Conservation (phyloP, 2,113 vertebrate genomes). For the Cavia porcellus region DNA sequence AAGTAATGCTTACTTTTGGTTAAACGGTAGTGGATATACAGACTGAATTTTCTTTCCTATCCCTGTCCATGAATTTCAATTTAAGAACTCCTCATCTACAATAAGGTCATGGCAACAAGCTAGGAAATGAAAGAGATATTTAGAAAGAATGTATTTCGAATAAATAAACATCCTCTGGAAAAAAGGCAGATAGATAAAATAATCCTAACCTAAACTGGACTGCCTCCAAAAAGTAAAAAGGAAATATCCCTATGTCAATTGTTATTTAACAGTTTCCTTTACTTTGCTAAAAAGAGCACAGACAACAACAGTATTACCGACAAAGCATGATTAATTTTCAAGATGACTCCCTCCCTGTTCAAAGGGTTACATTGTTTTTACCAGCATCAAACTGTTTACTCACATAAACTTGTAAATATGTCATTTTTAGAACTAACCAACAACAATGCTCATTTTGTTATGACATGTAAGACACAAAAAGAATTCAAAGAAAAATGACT, state of each 20-base stretch:
- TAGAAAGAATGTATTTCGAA: slow-evolving; percentile 76
- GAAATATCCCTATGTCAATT: slow-evolving; percentile 92
- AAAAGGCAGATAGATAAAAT: slow-evolving; percentile 88
- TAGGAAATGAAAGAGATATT: slow-evolving; percentile 70
- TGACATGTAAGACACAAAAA: slow-evolving; percentile 77
- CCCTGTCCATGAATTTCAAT: background rate
- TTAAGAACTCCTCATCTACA: slow-evolving; percentile 19
- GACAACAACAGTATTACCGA: slow-evolving; percentile 81
- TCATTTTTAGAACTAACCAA: slow-evolving; percentile 84
- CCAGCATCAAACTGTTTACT: slow-evolving; percentile 85
- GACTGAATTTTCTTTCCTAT: background rate
- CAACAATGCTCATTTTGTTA: slow-evolving; percentile 80
- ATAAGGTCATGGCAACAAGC: slow-evolving; percentile 44
- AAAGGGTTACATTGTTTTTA: slow-evolving; percentile 84
- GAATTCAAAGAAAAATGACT: slow-evolving; percentile 80
- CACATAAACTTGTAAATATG: slow-evolving; percentile 85
- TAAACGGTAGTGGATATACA: slow-evolving; percentile 10
- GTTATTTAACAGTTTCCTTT: slow-evolving; percentile 93
- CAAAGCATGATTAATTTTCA: slow-evolving; percentile 87
- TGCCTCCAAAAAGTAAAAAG: slow-evolving; percentile 91
- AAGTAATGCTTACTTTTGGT: slow-evolving; percentile 8
- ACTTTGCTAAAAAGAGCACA: slow-evolving; percentile 82
- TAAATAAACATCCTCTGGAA: slow-evolving; percentile 82
- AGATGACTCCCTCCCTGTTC: slow-evolving; percentile 83
- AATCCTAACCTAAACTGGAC: slow-evolving; percentile 91